A percentile compares a stretch with the other conserved stretches of the same genome.
Conservation (phyloP, 2,797 vertebrate species). For the Spatula versicolor region DNA sequence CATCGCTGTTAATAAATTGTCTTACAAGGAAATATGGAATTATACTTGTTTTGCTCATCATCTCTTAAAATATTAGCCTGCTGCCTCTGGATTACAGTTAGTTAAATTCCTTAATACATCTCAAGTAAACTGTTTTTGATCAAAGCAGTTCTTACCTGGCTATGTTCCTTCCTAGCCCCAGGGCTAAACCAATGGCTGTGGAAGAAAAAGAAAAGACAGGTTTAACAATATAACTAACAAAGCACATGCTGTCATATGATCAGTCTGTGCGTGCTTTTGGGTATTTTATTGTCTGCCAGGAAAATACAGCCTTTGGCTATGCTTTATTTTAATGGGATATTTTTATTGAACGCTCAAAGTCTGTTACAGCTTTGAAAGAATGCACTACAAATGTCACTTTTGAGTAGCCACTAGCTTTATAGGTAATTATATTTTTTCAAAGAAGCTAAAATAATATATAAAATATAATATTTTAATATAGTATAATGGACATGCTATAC, state of each 20-base stretch:
- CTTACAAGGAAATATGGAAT: neutral
- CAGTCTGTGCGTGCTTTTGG: conserved; percentile 48
- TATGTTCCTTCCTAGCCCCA: conserved; percentile 80
- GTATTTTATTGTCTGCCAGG: conserved; percentile 66
- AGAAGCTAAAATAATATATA: conserved; percentile 59
- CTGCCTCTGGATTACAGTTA: neutral
- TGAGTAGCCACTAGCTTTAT: conserved; percentile 71
- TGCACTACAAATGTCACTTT: conserved; percentile 68
- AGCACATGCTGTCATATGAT: conserved; percentile 54
- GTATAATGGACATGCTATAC: conserved; percentile 41
- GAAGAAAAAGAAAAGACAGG: conserved; percentile 71
- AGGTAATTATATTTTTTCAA: conserved; percentile 74
- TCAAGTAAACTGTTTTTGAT: conserved; percentile 47
- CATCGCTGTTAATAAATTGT: neutral
- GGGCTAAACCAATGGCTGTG: conserved; percentile 83
- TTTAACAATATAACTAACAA: conserved; percentile 66
- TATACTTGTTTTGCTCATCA: neutral
- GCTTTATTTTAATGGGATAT: conserved; percentile 77
- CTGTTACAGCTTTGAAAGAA: conserved; percentile 72
- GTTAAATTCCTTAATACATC: conserved; percentile 42
- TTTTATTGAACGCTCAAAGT: conserved; percentile 75
- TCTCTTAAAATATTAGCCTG: conserved; percentile 4
- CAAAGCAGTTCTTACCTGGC: conserved; percentile 80
- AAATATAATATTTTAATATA: conserved; percentile 50
- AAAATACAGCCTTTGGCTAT: conserved; percentile 70